phyloP scores from a whole-genome alignment of 1,140 invertebrate species.

The Musca domestica region DNA sequence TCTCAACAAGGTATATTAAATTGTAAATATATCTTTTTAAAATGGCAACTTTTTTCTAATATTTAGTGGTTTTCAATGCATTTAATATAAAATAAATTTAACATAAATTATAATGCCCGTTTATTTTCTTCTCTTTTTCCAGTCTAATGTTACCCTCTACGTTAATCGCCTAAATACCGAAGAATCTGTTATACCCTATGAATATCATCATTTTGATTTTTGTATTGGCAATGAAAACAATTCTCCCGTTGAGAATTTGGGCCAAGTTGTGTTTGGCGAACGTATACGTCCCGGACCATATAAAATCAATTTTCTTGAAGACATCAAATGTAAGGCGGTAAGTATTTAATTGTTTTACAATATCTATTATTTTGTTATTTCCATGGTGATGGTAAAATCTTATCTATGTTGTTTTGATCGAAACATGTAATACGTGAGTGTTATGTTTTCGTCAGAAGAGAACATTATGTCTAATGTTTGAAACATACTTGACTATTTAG shows the following conservation, averaged over 20 bases:
- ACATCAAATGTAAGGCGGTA: slow-evolving; percentile 68
- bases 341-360: slow-evolving; percentile 20
- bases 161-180: slow-evolving; percentile 96
- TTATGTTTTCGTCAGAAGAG: too few relatives aligned
- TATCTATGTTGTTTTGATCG: too few relatives aligned
- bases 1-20: not conserved
- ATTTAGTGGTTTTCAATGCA: not conserved
- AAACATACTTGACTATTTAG: too few relatives aligned
- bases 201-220: slow-evolving; percentile 97
- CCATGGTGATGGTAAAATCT: too few relatives aligned
- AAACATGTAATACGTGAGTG: too few relatives aligned
- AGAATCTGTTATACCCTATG: slow-evolving; percentile 95
- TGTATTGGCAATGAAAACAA: slow-evolving; percentile 72
- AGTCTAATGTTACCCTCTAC: slow-evolving; percentile 83
- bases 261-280: slow-evolving; percentile 98
- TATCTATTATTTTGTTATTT: not conserved
- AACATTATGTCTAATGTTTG: too few relatives aligned
- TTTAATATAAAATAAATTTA: too few relatives aligned
- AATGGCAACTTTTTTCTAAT: slow-evolving; percentile 13
- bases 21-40: not conserved
- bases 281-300: slow-evolving; percentile 91
- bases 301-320: slow-evolving; percentile 72
- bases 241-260: slow-evolving; percentile 95
- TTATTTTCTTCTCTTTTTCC: slow-evolving; percentile 28
- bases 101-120: not conserved